phyloP scores from a whole-genome alignment of 2,797 vertebrate species.

The Chelon labrosus region DNA sequence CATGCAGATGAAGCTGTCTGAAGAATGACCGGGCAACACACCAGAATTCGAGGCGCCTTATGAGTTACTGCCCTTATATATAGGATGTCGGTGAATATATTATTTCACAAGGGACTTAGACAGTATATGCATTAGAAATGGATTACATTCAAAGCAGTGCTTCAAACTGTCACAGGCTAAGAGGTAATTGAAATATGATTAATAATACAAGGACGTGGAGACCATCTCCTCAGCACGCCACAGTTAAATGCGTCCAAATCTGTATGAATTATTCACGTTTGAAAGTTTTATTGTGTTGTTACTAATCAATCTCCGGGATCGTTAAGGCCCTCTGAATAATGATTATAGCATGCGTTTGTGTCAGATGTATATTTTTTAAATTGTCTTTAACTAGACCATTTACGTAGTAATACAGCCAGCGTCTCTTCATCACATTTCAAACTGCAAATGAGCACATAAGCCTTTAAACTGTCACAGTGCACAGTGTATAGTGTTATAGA shows the following conservation, averaged over 20 bases:
- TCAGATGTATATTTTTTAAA: no score
- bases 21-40: conserved; percentile 19
- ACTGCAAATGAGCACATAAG: not conserved
- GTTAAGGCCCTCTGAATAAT: conserved; percentile 23
- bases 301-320: conserved; percentile 21
- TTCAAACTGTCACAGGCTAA: conserved; percentile 35
- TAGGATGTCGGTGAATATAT: conserved; percentile 17
- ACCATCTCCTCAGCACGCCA: conserved; percentile 6
- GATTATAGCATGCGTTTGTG: no score
- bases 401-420: conserved; percentile 5
- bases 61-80: conserved; percentile 33
- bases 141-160: conserved; percentile 32
- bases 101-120: conserved; percentile 8
- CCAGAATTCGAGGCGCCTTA: conserved; percentile 22
- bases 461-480: not conserved
- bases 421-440: not conserved
- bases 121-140: conserved; percentile 17
- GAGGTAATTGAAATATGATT: conserved; percentile 44
- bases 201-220: not conserved
- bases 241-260: not conserved
- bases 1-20: conserved; percentile 38
- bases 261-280: conserved; percentile 20
- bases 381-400: conserved; percentile 10
- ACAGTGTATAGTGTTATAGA: not conserved
- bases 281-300: conserved; percentile 24